These are phyloP conservation scores for Cirrhinus mrigala DNA, from an alignment of 2,797 vertebrate genomes.

Conservation along the genomic window DNA sequence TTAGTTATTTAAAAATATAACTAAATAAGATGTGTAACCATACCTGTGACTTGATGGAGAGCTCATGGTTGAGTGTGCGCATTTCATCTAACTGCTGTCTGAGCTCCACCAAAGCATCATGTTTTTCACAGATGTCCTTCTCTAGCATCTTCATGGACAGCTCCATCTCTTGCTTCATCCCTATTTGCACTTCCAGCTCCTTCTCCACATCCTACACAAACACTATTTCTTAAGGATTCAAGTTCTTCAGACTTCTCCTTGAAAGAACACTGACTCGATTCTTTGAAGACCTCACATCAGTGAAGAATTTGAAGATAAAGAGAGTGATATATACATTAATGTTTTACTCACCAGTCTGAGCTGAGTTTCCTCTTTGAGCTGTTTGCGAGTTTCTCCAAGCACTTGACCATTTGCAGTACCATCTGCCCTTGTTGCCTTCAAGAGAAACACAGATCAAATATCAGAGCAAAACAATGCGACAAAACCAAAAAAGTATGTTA, in stretches of 20 bases:
- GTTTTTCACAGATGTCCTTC: constrained; percentile 97
- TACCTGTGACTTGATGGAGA: constrained; percentile 91
- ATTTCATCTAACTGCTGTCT: constrained; percentile 95
- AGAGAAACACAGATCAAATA: constrained; percentile 18
- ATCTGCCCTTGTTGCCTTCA: constrained; percentile 86
- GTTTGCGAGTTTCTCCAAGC: constrained; percentile 91
- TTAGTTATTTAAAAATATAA: background rate
- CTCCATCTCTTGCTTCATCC: constrained; percentile 99
- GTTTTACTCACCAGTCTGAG: constrained; percentile 86
- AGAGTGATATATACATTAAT: background rate
- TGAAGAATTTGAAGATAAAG: background rate
- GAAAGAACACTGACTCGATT: background rate
- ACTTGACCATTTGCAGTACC: constrained; percentile 85
- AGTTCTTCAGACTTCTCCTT: background rate
- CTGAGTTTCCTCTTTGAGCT: constrained; percentile 97
- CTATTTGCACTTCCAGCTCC: constrained; percentile 95
- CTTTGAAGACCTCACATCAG: background rate
- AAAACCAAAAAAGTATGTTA: background rate
- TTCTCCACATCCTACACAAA: constrained; percentile 91
- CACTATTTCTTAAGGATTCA: background rate
- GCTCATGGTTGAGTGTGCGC: constrained; percentile 93
- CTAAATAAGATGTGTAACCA: background rate
- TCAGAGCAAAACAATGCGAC: background rate
- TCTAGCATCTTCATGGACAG: constrained; percentile 99
- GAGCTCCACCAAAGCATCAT: constrained; percentile 93